Percentiles rank a stretch among this genome's conserved stretches.
Evolutionary conservation across 1,140 invertebrate genomes (phyloP).

Genomic region (Drosophila kanapiae): DNA sequence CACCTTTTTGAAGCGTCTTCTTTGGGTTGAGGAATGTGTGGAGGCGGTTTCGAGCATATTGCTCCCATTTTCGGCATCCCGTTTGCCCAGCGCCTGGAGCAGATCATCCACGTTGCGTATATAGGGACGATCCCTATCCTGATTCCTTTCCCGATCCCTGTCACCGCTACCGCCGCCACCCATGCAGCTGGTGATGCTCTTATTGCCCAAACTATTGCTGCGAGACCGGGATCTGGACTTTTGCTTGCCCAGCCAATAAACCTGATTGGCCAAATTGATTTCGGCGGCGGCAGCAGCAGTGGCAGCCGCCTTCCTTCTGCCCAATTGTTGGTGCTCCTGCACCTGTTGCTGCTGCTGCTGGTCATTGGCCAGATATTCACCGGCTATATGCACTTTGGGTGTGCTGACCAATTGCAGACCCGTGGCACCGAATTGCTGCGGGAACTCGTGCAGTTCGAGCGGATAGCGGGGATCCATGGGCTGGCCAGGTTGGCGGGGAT

Average conservation of each 20-base stretch:
- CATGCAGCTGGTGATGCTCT: slow-evolving; percentile 64
- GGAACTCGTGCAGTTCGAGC: slow-evolving; percentile 79
- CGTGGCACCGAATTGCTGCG: slow-evolving; percentile 74
- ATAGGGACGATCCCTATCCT: slow-evolving; percentile 53
- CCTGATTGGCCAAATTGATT: slow-evolving; percentile 80
- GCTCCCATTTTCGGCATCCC: slow-evolving; percentile 33
- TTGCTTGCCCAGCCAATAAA: slow-evolving; percentile 80
- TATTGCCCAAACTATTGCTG: slow-evolving; percentile 78
- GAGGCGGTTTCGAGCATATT: slow-evolving; percentile 61
- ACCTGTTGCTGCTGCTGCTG: slow-evolving; percentile 34
- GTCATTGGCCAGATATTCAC: slow-evolving; percentile 69
- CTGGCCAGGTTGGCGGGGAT: slow-evolving; percentile 80
- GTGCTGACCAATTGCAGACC: slow-evolving; percentile 75
- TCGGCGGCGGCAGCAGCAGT: slow-evolving; percentile 47
- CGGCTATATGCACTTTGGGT: slow-evolving; percentile 80
- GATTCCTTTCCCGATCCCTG: slow-evolving; percentile 30
- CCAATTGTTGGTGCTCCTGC: slow-evolving; percentile 45
- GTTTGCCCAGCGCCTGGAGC: slow-evolving; percentile 65
- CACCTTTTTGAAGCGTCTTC: slow-evolving; percentile 78
- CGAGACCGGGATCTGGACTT: slow-evolving; percentile 71
- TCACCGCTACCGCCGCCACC: slow-evolving; percentile 41
- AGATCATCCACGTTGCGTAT: slow-evolving; percentile 82
- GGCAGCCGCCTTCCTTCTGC: slow-evolving; percentile 67
- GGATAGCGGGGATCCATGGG: slow-evolving; percentile 81
- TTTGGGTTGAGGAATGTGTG: slow-evolving; percentile 62